Evolutionary conservation across 1,140 invertebrate genomes (phyloP), one percentile per base, ranked within the genome.

Genomic region (Forficula auricularia): DNA sequence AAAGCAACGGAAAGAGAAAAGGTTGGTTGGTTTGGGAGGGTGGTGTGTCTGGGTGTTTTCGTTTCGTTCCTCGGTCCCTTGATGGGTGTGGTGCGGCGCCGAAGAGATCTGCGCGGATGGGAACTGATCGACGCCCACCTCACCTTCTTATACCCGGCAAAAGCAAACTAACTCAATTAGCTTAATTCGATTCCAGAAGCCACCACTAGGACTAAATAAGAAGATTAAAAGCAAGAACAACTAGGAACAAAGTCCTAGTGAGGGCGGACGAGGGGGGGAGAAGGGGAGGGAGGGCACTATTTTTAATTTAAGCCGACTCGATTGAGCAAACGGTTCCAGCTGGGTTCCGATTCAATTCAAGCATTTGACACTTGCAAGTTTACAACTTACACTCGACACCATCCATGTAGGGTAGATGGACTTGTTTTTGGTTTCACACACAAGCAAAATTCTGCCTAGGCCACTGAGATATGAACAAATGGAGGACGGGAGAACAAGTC

Each of bases 131-230:
- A 41, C 40, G 41, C 44, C 44, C 42, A 34, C 32, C 39, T 35
- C 16, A 34, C 41, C 44, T 47, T 36, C 50, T 49, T 47, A 49
- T 50, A 52, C 42, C 35, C 38, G 35, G 35, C 22, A n/a, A 34
- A 15, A 41, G 46, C 34, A 39, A 46, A 44, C 47, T 53, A 64
- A 67, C 65, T 63, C 57, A 58, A 62, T 66, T 67, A 66, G 54
- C 54, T 51, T 61, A 67, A 67, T 61, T 61, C 62, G 63, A 68
- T 68, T 68, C 56, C 51, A 52, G 62, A 65, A 66, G 61, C 62
- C 63, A 53, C 51, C 57, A 57, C 62, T 65, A 62, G 63, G 64
- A 62, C 63, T 57, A 55, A 56, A 56, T 64, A 66, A 66, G 57
- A 55, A 65, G 64, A 67, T 66, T 65, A 63, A 60, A 59, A 58